phyloP scores from a whole-genome alignment of 2,797 vertebrate species.

The Amblyopsis hoosieri region DNA sequence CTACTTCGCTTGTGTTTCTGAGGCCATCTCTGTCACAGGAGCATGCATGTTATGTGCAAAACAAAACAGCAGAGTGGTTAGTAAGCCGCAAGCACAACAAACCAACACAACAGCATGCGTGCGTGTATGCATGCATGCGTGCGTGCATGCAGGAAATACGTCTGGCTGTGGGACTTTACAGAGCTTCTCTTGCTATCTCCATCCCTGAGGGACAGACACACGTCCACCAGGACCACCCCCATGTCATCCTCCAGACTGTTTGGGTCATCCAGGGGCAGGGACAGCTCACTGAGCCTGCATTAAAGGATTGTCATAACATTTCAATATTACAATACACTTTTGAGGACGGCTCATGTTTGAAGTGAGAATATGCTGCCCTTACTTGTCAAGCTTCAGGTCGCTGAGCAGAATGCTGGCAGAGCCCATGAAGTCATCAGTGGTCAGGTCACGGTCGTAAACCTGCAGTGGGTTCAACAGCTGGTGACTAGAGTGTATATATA shows the following conservation, averaged over 20 bases:
- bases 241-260: conserved; percentile 96
- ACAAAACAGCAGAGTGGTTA: conserved; percentile 64
- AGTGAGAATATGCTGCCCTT: conserved; percentile 18
- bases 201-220: conserved; percentile 83
- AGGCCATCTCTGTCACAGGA: conserved; percentile 79
- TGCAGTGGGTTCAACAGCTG: conserved; percentile 22
- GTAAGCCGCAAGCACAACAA: conserved; percentile 22
- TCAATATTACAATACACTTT: background rate
- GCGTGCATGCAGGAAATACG: background rate
- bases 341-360: background rate
- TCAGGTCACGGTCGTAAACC: conserved; percentile 96
- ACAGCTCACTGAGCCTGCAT: conserved; percentile 78
- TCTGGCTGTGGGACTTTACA: conserved; percentile 36
- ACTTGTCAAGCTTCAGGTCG: conserved; percentile 90
- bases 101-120: conserved; percentile 10
- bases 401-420: conserved; percentile 79
- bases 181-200: conserved; percentile 79
- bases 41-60: conserved; percentile 60
- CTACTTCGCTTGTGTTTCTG: conserved; percentile 77
- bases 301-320: no score
- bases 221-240: conserved; percentile 88
- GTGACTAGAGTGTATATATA: background rate
- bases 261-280: conserved; percentile 86
- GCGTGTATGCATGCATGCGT: conserved; percentile 1
- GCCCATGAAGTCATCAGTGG: conserved; percentile 96